Conservation (phyloP, 2,113 vertebrate species). For the Argyrosomus japonicus region DNA sequence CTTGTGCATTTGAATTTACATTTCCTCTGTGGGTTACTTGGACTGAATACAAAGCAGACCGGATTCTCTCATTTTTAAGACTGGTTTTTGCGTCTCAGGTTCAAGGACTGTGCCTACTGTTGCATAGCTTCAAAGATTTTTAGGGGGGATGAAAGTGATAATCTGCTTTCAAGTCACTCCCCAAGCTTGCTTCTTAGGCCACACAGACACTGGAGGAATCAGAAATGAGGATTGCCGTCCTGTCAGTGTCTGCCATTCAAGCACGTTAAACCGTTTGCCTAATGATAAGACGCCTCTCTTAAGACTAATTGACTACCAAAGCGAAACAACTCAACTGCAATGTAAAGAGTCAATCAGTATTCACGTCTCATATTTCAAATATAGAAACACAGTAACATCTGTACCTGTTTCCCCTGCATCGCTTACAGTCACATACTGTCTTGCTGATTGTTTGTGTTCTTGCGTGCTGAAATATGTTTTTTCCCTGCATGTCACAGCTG, state of each 20-base stretch:
- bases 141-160: slow-evolving; percentile 66
- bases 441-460: slow-evolving; percentile 41
- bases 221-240: slow-evolving; percentile 55
- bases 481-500: slow-evolving; percentile 47
- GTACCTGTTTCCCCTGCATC: slow-evolving; percentile 30
- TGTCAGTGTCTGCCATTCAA: slow-evolving; percentile 58
- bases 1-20: slow-evolving; percentile 63
- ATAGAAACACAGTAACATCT: slow-evolving; percentile 25
- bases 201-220: slow-evolving; percentile 63
- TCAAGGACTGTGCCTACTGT: slow-evolving; percentile 74
- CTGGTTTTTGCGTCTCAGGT: slow-evolving; percentile 51
- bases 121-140: slow-evolving; percentile 75
- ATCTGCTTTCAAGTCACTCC: slow-evolving; percentile 78
- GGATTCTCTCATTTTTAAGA: slow-evolving; percentile 54
- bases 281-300: slow-evolving; percentile 57
- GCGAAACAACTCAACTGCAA: slow-evolving; percentile 32
- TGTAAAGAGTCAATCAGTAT: slow-evolving; percentile 56
- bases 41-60: slow-evolving; percentile 64
- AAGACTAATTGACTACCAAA: slow-evolving; percentile 39
- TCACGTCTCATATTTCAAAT: slow-evolving; percentile 48
- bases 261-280: slow-evolving; percentile 57
- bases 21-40: slow-evolving; percentile 49
- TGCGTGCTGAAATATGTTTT: slow-evolving; percentile 38
- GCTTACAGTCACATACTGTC: slow-evolving; percentile 12
- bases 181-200: slow-evolving; percentile 62